Percentiles rank a stretch among this genome's conserved stretches.
These are phyloP conservation scores for Olivierus martensii DNA, from an alignment of 1,140 invertebrate species.

Conservation along the genomic window DNA sequence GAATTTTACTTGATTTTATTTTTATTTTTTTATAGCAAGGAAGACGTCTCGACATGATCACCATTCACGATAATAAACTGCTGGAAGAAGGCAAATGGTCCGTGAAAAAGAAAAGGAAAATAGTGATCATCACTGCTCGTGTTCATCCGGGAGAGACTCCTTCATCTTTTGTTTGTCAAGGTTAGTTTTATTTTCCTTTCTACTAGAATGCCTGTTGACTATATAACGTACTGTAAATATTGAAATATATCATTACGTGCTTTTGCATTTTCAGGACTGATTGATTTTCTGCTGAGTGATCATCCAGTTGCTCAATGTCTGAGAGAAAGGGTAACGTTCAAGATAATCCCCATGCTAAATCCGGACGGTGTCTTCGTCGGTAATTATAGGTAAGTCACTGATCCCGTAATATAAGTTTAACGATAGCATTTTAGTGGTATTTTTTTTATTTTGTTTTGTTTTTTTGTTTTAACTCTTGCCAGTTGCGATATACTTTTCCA, in stretches of 20 bases:
- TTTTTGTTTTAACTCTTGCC: no score
- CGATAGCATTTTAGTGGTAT: no score
- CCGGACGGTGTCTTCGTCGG: constrained; percentile 77
- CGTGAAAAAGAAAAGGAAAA: constrained; percentile 41
- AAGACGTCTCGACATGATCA: constrained; percentile 68
- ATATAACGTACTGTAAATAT: neutral
- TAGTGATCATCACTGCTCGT: constrained; percentile 71
- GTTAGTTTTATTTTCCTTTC: constrained; percentile 17
- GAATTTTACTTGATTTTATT: neutral
- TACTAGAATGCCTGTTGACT: neutral
- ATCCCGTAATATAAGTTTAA: neutral
- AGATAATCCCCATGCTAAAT: constrained; percentile 82
- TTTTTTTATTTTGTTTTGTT: no score
- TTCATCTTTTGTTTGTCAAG: constrained; percentile 57
- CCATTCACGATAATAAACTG: constrained; percentile 42
- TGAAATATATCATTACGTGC: neutral
- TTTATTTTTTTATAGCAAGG: constrained; percentile 53
- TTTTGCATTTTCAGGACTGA: constrained; percentile 74
- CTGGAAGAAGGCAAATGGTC: neutral
- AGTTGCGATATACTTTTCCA: no score
- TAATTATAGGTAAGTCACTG: constrained; percentile 60
- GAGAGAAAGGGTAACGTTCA: constrained; percentile 74
- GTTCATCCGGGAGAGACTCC: constrained; percentile 90
- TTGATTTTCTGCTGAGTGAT: constrained; percentile 60
- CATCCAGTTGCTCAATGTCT: constrained; percentile 52